Evolutionary conservation across 1,140 invertebrate genomes (phyloP).

Genomic region (Aporrectodea caliginosa): DNA sequence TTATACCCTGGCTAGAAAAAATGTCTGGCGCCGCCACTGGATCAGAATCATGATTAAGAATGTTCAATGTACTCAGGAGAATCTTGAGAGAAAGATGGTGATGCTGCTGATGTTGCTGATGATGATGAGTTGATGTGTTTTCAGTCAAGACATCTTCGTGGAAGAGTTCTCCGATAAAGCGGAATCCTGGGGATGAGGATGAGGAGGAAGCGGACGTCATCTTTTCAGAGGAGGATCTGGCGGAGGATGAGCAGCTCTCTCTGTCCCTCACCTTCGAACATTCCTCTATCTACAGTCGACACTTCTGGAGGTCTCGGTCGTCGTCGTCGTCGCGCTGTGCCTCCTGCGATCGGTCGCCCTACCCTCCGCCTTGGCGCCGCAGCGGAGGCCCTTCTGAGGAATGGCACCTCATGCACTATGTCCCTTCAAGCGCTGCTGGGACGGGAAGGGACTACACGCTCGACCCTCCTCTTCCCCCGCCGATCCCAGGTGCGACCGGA

Average conservation of each 20-base stretch:
- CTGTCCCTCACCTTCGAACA: background rate
- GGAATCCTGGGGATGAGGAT: too few species aligned
- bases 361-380: background rate
- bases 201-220: too few species aligned
- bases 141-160: too few species aligned
- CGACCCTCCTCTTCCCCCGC: background rate
- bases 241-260: background rate
- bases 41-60: too few species aligned
- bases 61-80: too few species aligned
- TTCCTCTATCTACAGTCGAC: background rate
- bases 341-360: background rate
- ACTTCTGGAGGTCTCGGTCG: background rate
- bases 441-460: background rate
- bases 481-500: background rate
- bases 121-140: too few species aligned
- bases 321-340: constrained; percentile 1
- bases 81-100: too few species aligned
- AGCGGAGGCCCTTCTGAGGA: too few species aligned
- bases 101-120: too few species aligned
- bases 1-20: too few species aligned
- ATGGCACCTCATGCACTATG: background rate
- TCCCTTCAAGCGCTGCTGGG: background rate
- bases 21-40: too few species aligned
- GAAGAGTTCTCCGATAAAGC: too few species aligned
- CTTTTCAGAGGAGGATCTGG: background rate